Conservation (phyloP, 2,797 vertebrate species). For the Anableps anableps region DNA sequence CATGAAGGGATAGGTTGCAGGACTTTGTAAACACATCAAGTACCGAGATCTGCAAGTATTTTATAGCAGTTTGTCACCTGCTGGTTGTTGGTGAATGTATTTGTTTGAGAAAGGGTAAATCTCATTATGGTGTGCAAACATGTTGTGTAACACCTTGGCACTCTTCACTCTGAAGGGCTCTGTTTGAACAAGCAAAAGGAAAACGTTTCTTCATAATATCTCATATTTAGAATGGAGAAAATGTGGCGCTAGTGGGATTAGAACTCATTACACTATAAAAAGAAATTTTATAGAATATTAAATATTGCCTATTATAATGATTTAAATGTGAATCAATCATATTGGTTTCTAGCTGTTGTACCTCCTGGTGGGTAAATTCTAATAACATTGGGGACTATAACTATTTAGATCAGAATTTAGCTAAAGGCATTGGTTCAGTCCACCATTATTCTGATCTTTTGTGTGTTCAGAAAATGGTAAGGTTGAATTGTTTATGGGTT, state of each 20-base stretch:
- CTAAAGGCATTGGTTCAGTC: not conserved
- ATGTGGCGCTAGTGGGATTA: not conserved
- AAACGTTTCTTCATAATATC: not conserved
- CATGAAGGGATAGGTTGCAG: not conserved
- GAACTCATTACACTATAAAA: not conserved
- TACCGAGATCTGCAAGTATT: not conserved
- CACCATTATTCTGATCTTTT: not conserved
- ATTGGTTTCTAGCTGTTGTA: not conserved
- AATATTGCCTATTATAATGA: not conserved
- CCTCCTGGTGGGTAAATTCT: not conserved
- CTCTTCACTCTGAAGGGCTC: not conserved
- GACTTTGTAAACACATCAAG: not conserved
- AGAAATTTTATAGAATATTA: not conserved
- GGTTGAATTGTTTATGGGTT: not conserved
- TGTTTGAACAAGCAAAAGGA: not conserved
- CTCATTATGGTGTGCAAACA: conserved; percentile 9
- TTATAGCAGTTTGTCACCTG: conserved; percentile 24
- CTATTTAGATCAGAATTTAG: not conserved
- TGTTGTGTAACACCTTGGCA: not conserved
- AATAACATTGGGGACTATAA: not conserved
- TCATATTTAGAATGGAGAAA: not conserved
- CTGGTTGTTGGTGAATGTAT: conserved; percentile 12
- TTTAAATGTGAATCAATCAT: not conserved
- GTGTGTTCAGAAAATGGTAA: not conserved
- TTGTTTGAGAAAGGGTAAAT: conserved; percentile 10